These are phyloP conservation scores for Platorchestia sp. DNA, from an alignment of 1,140 invertebrate genomes.

Conservation along the genomic window DNA sequence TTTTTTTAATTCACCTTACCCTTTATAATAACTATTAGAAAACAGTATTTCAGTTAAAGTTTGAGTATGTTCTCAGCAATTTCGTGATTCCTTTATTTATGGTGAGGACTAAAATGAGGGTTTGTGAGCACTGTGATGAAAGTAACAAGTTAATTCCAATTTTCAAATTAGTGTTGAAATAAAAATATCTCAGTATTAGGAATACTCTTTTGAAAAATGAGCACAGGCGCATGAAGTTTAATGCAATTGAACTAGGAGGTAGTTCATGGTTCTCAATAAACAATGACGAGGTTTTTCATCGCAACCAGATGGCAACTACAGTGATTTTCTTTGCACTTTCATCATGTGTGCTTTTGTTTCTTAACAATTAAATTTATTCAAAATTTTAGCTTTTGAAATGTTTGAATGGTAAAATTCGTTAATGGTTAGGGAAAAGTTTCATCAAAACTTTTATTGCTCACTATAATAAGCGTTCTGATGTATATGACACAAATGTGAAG, in stretches of 20 bases:
- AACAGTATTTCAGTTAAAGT: background rate
- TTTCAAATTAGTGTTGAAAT: background rate
- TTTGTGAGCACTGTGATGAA: background rate
- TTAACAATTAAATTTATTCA: background rate
- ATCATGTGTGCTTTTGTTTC: background rate
- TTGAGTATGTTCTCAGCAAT: background rate
- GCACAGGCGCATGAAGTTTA: background rate
- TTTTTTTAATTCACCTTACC: background rate
- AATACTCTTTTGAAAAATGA: background rate
- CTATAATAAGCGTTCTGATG: background rate
- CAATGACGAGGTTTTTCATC: background rate
- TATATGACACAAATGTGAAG: background rate
- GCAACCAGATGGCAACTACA: background rate
- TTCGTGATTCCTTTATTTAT: background rate
- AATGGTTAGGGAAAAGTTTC: background rate
- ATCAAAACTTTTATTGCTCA: background rate
- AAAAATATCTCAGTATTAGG: background rate
- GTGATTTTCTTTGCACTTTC: background rate
- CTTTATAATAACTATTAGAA: background rate
- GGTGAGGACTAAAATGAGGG: background rate
- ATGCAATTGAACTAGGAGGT: background rate
- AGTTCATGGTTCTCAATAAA: background rate
- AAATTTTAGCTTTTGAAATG: background rate
- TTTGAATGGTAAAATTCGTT: background rate
- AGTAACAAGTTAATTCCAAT: background rate